Percentiles rank a stretch among this genome's conserved stretches.
Evolutionary conservation across 2,113 vertebrate species (phyloP).

Genomic region (Nesogale talazaci): DNA sequence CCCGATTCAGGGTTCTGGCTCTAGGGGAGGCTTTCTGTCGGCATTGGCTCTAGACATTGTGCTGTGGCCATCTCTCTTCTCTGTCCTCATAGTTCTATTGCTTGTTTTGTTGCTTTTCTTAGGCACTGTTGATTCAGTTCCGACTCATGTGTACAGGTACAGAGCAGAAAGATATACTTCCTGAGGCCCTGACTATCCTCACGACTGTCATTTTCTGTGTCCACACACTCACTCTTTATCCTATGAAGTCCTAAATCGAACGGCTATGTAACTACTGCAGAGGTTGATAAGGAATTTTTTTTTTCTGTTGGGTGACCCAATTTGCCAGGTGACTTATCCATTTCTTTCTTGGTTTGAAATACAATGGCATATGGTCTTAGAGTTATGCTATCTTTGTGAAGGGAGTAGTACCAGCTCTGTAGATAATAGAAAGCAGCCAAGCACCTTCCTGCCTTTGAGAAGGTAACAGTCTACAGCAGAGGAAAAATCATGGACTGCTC

Average conservation of each 20-base stretch:
- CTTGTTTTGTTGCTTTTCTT: background rate
- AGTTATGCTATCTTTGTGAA: background rate
- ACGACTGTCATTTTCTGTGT: background rate
- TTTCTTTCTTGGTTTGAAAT: too few relatives aligned
- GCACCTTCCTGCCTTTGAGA: fast-evolving
- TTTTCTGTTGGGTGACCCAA: background rate
- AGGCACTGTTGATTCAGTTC: background rate
- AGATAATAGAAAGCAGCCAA: fast-evolving
- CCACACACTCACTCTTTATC: background rate
- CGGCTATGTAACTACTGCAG: too few relatives aligned
- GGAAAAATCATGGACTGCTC: background rate
- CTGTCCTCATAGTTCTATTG: background rate
- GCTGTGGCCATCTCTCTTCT: background rate
- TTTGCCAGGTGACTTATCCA: too few relatives aligned
- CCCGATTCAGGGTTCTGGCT: too few relatives aligned
- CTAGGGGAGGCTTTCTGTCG: too few relatives aligned
- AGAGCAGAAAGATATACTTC: background rate
- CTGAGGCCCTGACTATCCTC: background rate
- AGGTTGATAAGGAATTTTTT: background rate
- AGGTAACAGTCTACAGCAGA: fast-evolving
- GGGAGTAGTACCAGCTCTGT: fast-evolving
- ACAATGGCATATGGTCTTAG: background rate
- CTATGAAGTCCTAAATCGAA: too few relatives aligned
- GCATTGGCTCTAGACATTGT: background rate
- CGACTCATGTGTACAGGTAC: background rate